Conservation (phyloP, 2,888 invertebrate genomes). For the Chouioia cunea region DNA sequence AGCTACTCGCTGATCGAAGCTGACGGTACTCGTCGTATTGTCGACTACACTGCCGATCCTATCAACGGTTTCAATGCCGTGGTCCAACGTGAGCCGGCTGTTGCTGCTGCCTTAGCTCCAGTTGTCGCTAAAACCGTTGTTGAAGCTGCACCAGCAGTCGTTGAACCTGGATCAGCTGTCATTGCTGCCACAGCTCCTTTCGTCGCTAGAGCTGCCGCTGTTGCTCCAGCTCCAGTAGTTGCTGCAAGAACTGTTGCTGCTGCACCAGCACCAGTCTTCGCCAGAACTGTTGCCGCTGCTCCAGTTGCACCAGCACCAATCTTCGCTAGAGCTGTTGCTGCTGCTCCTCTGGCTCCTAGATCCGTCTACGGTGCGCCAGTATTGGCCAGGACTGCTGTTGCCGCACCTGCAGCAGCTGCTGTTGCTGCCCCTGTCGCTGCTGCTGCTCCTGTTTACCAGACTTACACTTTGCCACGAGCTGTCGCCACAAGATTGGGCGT, state of each 20-base stretch:
- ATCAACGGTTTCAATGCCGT: constrained; percentile 51
- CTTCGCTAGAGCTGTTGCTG: constrained; percentile 39
- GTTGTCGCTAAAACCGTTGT: constrained; percentile 25
- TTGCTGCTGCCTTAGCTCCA: constrained; percentile 43
- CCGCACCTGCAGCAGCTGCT: constrained; percentile 45
- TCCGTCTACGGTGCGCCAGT: constrained; percentile 29
- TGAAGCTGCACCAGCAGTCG: constrained; percentile 43
- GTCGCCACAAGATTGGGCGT: constrained; percentile 56
- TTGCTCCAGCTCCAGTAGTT: constrained; percentile 5
- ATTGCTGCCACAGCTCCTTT: constrained; percentile 25
- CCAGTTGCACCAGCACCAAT: constrained; percentile 24
- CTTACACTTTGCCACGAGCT: constrained; percentile 56
- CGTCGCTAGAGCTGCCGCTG: background rate
- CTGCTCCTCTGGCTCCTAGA: background rate
- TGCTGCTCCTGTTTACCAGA: constrained; percentile 54
- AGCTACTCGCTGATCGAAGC: constrained; percentile 65
- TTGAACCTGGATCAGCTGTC: constrained; percentile 27
- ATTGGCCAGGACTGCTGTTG: constrained; percentile 40
- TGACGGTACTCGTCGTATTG: constrained; percentile 63
- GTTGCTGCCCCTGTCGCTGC: constrained; percentile 44
- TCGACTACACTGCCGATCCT: constrained; percentile 62
- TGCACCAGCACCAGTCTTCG: constrained; percentile 37
- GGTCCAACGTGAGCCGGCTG: constrained; percentile 47
- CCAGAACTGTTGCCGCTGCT: constrained; percentile 34
- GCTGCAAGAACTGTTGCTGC: constrained; percentile 8